Evolutionary conservation across 2,888 invertebrate species (phyloP), one percentile per base, ranked within the genome.

Genomic region (Idaea straminata): DNA sequence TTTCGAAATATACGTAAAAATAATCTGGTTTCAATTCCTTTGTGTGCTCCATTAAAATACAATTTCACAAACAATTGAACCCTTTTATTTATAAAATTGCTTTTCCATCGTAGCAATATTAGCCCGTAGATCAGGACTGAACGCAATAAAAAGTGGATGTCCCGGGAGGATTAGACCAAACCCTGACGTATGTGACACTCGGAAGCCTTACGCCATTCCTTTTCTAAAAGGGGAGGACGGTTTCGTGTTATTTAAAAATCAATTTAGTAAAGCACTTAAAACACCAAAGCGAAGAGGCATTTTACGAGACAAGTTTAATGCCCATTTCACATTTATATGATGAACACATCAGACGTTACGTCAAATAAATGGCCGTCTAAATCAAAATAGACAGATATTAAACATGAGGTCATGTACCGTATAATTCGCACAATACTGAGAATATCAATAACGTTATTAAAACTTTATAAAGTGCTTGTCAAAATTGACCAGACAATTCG

Each of bases 131-230:
- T 91, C 91, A 91, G 86, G 86, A 84, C 81, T 82, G 83, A 85
- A 83, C 75, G 88, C 87, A 92, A 92, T 92, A 92, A 92, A 89
- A 91, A 88, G 87, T 83, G 87, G 82, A 85, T 80, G 84, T 86
- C 89, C 91, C 88, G 73, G 77, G 80, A 83, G 90, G 90, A 91
- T 92, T 90, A 90, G 85, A 83, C 81, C 85, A 88, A 90, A 90
- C 88, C 86, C 88, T 91, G 91, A 91, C 87, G 82, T 86, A 92
- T 91, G 92, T 86, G 92, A 89, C 91, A 84, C 75, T 79, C 81
- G 80, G 83, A 88, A 90, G 87, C 88, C 87, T 88, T 83, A 83
- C 82, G 81, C 84, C 78, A 81, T 86, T 83, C 80, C 85, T 86
- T 86, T 81, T 47, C 47, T 75, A 70, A 67, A 77, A 81, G 83